These are phyloP conservation scores for Trinorchestia longiramus DNA, from an alignment of 1,140 invertebrate species.

Conservation along the genomic window DNA sequence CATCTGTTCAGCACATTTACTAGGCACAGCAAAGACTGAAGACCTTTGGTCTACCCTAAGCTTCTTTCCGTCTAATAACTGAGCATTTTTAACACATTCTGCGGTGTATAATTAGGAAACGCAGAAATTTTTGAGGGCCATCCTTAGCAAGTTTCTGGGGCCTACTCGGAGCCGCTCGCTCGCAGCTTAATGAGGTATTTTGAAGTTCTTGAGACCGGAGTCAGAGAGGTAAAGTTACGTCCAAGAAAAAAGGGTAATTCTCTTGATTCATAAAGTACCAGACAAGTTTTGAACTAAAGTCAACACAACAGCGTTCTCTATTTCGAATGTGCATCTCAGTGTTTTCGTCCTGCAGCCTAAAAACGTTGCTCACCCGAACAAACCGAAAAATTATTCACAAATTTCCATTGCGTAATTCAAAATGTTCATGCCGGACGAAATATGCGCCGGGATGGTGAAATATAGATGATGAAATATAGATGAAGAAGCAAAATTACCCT, in stretches of 20 bases:
- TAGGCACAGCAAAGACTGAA: background rate
- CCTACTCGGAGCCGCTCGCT: background rate
- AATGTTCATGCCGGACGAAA: too few species aligned
- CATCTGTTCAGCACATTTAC: background rate
- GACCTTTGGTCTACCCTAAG: background rate
- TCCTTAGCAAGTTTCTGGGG: slow-evolving; percentile 18
- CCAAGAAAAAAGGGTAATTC: background rate
- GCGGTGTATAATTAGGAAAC: slow-evolving; percentile 48
- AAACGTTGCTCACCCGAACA: background rate
- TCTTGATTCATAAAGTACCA: slow-evolving; percentile 1
- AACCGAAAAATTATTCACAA: too few species aligned
- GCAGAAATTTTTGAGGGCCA: slow-evolving; percentile 6
- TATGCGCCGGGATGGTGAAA: too few species aligned
- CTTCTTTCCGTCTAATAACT: slow-evolving; percentile 43
- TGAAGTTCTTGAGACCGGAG: slow-evolving; percentile 30
- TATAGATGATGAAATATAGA: too few species aligned
- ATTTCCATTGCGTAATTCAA: too few species aligned
- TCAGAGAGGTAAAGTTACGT: background rate
- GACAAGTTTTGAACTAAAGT: background rate
- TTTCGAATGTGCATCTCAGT: background rate
- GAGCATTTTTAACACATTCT: slow-evolving; percentile 22
- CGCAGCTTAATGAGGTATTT: slow-evolving; percentile 26
- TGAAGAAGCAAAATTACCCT: too few species aligned
- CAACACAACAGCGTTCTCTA: background rate
- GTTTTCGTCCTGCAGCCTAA: background rate